A percentile compares a stretch with the other conserved stretches of the same genome.
Conservation (phyloP, 92 coral and sea anemone species). For the Epizoanthus rinbou region DNA sequence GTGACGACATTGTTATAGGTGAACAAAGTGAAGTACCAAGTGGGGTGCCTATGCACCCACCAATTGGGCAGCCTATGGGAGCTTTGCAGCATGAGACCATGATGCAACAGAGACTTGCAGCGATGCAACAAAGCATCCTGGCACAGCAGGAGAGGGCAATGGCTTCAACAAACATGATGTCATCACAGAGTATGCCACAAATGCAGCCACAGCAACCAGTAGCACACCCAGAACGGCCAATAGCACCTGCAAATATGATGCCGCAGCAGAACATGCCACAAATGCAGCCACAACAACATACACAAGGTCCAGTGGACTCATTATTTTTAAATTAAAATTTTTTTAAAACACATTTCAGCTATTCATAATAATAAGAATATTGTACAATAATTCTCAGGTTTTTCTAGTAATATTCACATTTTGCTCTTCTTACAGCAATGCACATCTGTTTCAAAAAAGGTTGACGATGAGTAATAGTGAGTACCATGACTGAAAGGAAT, state of each 20-base stretch:
- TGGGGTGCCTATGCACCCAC: conserved; percentile 60
- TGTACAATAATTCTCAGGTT: too few species aligned
- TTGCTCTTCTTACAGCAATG: too few species aligned
- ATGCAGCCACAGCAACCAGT: conserved; percentile 68
- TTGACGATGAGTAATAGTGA: too few species aligned
- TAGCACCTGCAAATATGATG: conserved; percentile 36
- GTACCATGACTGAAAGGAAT: too few species aligned
- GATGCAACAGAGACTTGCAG: conserved; percentile 85
- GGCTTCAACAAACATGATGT: conserved; percentile 51
- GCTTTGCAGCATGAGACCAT: conserved; percentile 85
- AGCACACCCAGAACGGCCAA: conserved; percentile 38
- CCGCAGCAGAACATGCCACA: conserved; percentile 36
- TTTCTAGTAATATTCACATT: too few species aligned
- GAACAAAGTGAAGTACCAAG: conserved; percentile 66
- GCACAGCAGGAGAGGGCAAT: conserved; percentile 69
- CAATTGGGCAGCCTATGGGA: conserved; percentile 74
- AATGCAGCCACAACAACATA: conserved; percentile 26
- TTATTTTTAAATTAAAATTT: too few species aligned
- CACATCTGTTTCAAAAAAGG: too few species aligned
- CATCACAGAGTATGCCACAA: conserved; percentile 52
- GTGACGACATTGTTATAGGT: conserved; percentile 29
- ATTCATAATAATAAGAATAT: too few species aligned
- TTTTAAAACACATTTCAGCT: too few species aligned
- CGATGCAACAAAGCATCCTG: conserved; percentile 65
- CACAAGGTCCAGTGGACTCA: conserved; percentile 4